Conservation (phyloP, 2,888 invertebrate genomes). For the Dolichomitus sp. region DNA sequence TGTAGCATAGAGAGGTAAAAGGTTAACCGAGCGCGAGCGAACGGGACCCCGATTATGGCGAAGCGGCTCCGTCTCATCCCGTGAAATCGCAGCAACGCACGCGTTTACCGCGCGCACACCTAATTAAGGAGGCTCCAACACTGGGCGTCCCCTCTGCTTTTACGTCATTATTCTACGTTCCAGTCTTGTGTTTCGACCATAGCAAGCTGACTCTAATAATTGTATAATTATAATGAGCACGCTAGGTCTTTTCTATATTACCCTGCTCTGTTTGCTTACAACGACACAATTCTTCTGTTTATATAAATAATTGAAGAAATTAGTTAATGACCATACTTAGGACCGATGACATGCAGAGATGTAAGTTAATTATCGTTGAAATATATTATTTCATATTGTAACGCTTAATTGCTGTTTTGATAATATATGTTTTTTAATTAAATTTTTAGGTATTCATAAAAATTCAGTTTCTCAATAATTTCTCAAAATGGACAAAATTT, state of each 20-base stretch:
- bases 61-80: constrained; percentile 67
- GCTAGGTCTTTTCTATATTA: constrained; percentile 50
- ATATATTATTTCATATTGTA: background rate
- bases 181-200: constrained; percentile 50
- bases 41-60: constrained; percentile 72
- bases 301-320: constrained; percentile 43
- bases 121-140: constrained; percentile 72
- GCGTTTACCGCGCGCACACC: constrained; percentile 68
- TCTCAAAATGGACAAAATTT: too few species aligned
- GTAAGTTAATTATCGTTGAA: background rate
- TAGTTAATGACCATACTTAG: constrained; percentile 6
- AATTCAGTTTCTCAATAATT: too few species aligned
- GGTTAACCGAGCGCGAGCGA: constrained; percentile 73
- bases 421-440: too few species aligned
- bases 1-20: constrained; percentile 70
- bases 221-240: constrained; percentile 67
- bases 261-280: constrained; percentile 33
- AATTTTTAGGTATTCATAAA: too few species aligned
- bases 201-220: constrained; percentile 62
- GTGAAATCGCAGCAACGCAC: constrained; percentile 79
- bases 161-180: constrained; percentile 62
- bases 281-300: constrained; percentile 36
- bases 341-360: background rate
- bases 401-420: too few species aligned
- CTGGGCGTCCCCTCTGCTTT: constrained; percentile 61